Base-by-base conservation (phyloP, 2,113 vertebrate species). In the Microcebus jonahi region DNA sequence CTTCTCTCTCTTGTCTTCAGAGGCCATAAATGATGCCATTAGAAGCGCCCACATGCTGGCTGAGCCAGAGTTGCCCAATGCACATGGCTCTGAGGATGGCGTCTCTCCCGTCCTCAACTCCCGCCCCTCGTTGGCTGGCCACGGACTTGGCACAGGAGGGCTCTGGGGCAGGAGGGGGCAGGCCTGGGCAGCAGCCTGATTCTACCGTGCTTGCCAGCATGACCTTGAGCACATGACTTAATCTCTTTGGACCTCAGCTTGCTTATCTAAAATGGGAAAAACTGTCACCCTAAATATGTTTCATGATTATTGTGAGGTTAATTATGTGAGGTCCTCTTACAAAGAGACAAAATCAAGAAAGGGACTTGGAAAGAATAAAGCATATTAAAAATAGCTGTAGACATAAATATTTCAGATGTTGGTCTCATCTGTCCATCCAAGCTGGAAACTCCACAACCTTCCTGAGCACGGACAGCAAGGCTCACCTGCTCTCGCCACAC, bases 401-500 rank as follows among this genome's bases (percentile, higher is more conserved):
- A 90, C 34, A 79, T 53, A 39, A 48, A 75, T n/a, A 73, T 12
- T 95, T 42, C 45, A 71, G 8, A 57, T 15, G 20, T 71, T 57
- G 42, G 73, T 50, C 68, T 90, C 68, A 27, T 63, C 42, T 39
- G 25, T 34, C 50, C 79, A 31, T 68, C 3, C 34, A 23, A 48
- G 84, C 27, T 55, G 25, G 13, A 68, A 68, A 20, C 5, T 6
- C 42, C 5, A 4, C 53, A 27, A 18, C 39, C 61, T 65, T 73
- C 34, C 31, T 29, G 92, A 61, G 48, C 42, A 42, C 1, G 2
- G 55, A 8, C 5, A 27, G 27, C 65, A 1, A 4, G n/a, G 45
- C 1, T 31, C 36, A 20, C 4, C 5, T 0, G 3, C 57, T 59
- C 14, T 14, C 29, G 8, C 0, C 0, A 0, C 3, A 3, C 34